Evolutionary conservation across 1,140 invertebrate species (phyloP), one percentile per base, ranked within the genome.

Genomic region (Amphibalanus amphitrite): DNA sequence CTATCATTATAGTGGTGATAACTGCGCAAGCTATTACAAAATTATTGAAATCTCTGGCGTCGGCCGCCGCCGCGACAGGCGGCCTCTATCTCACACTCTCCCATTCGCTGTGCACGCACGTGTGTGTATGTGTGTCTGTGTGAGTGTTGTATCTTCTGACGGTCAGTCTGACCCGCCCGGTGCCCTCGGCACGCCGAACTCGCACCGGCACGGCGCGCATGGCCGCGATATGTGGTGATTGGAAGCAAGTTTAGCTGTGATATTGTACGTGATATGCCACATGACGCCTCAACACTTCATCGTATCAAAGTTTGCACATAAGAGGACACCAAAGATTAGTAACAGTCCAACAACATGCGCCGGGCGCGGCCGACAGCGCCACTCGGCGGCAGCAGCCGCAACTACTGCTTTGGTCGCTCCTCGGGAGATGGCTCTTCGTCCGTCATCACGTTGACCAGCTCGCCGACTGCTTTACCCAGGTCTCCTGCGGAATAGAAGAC

Each of bases 381-480:
- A 3, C 47, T 1, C 47, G 47, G 47, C 17, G 20, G 47, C 10
- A 20, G 47, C 13, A 59, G 17, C 17, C 13, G 17, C 17, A 59
- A 59, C 47, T 59, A 59, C 47, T 59, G 20, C 47, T 59, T 59
- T 59, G 47, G 47, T 59, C 47, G 47, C 10, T 71, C 47, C 28
- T 72, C 75, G 68, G 73, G 73, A 30, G 69, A 74, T 28, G 70
- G 71, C 75, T 85, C 84, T 76, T 91, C 89, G 77, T 91, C 89
- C 70, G 88, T 90, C 86, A 95, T 93, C 59, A 91, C 90, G 71
- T 89, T 90, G 73, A 94, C 92, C 75, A 93, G 82, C 79, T 90
- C 87, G 77, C 90, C 90, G 69, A 94, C 89, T 72, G 89, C 90
- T 82, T 88, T 88, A 29, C 90, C 89, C 74, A 93, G 82, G 79